Evolutionary conservation across 1,140 invertebrate genomes (phyloP).

Genomic region (Mesaphorura yosii): DNA sequence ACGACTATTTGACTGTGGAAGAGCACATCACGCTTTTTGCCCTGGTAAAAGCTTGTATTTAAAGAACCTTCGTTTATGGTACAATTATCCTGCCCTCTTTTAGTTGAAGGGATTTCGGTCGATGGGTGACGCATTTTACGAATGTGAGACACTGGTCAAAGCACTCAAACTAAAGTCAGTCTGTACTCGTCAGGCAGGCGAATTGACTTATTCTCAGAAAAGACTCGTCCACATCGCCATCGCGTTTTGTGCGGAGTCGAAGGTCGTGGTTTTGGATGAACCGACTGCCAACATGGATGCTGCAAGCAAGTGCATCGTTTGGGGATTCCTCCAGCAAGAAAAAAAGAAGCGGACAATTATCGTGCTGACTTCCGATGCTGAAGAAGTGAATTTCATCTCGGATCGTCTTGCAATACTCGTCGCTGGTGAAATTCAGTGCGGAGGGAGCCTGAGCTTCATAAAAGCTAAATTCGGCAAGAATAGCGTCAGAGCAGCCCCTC

Average conservation of each 20-base stretch:
- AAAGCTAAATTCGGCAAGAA: background rate
- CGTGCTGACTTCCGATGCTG: background rate
- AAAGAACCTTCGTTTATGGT: no score
- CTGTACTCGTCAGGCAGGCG: background rate
- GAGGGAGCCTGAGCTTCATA: background rate
- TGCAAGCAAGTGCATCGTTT: background rate
- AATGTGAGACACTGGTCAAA: no score
- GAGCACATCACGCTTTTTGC: background rate
- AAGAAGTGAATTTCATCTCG: background rate
- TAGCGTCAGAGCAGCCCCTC: no score
- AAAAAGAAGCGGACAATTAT: background rate
- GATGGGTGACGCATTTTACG: no score
- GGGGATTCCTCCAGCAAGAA: background rate
- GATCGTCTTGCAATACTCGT: background rate
- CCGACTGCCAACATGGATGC: background rate
- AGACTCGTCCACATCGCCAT: background rate
- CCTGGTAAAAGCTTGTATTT: background rate
- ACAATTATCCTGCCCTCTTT: no score
- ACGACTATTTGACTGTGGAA: conserved; percentile 2
- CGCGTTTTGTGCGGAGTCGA: background rate
- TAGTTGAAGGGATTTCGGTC: no score
- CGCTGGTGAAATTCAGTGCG: background rate
- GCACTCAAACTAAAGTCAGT: no score
- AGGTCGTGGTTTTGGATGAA: conserved; percentile 1
- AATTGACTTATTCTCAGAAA: background rate